phyloP scores from a whole-genome alignment of 2,888 invertebrate genomes.

The Brenthis daphne region DNA sequence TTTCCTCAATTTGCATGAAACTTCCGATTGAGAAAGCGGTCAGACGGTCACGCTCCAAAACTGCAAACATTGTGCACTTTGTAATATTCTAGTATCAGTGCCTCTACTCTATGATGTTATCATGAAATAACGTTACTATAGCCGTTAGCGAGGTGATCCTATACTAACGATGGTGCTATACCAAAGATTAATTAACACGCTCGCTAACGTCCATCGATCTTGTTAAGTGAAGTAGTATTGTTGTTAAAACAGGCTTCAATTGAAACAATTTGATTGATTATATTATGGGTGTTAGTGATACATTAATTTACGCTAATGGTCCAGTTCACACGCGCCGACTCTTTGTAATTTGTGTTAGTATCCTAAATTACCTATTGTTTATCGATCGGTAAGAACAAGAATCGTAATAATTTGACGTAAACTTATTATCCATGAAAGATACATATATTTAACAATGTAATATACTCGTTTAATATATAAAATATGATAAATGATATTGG shows the following conservation, averaged over 20 bases:
- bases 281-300: conserved; percentile 21
- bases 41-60: conserved; percentile 35
- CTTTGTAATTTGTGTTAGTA: conserved; percentile 2
- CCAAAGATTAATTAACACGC: not conserved
- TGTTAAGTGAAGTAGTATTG: conserved; percentile 6
- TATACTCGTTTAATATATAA: too few species aligned
- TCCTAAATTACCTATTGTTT: not conserved
- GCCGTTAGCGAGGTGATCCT: not conserved
- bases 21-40: conserved; percentile 33
- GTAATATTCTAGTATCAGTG: conserved; percentile 10
- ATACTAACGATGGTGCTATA: not conserved
- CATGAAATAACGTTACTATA: conserved; percentile 11
- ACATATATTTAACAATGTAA: too few species aligned
- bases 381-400: too few species aligned
- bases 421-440: too few species aligned
- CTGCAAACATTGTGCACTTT: conserved; percentile 25
- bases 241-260: conserved; percentile 13
- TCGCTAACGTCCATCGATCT: conserved; percentile 3
- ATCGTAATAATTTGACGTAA: too few species aligned
- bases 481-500: too few species aligned
- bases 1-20: conserved; percentile 33
- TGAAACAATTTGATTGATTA: conserved; percentile 24
- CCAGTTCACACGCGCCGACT: conserved; percentile 25
- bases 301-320: conserved; percentile 24
- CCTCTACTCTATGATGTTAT: conserved; percentile 3